Conservation (phyloP, 1,140 invertebrate genomes). For the Heterodera carotae region DNA sequence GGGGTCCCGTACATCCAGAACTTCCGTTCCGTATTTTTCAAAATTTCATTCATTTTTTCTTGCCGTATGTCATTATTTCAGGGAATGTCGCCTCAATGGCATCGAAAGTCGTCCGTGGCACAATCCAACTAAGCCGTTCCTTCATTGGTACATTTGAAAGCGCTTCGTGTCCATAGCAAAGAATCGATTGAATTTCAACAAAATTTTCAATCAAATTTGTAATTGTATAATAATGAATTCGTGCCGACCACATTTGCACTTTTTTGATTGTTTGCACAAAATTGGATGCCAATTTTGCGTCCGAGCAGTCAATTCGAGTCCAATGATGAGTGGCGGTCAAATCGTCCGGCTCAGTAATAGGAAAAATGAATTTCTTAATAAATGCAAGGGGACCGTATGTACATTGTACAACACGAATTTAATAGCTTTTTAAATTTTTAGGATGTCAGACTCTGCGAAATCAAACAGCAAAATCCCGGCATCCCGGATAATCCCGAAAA, state of each 20-base stretch:
- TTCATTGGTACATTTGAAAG: not conserved
- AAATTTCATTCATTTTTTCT: not conserved
- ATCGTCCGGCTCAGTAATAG: not conserved
- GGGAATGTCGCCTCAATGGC: not conserved
- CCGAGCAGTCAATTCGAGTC: not conserved
- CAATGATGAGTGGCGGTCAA: no score
- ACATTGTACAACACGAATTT: no score
- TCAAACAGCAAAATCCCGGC: no score
- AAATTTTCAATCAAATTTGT: not conserved
- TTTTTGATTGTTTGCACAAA: not conserved
- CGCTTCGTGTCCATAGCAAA: not conserved
- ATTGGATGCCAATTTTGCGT: not conserved
- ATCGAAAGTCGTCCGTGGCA: not conserved
- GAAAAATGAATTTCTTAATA: not conserved
- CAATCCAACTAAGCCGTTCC: not conserved
- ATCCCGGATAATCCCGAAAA: no score
- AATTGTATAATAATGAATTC: not conserved
- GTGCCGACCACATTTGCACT: not conserved
- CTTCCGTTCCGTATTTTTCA: not conserved
- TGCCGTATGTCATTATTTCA: not conserved
- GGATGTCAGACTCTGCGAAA: no score
- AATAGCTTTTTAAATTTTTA: no score
- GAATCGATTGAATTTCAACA: not conserved
- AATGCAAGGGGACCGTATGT: no score
- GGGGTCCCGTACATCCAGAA: not conserved